Evolutionary conservation across 2,888 invertebrate species (phyloP).

Genomic region (Thera obeliscata): DNA sequence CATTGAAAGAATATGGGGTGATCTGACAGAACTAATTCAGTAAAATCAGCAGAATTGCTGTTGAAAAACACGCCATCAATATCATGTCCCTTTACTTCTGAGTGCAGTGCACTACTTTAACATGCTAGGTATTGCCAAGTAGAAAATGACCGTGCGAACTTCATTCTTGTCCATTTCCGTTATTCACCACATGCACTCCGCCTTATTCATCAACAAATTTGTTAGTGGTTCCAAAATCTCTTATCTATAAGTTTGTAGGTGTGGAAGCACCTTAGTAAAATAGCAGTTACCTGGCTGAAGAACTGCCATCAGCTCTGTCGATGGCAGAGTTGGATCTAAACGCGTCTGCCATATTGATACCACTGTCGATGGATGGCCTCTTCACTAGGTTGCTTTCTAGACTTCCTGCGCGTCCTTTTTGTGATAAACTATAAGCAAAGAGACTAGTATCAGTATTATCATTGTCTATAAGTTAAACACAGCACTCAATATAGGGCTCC

Average conservation of each 20-base stretch:
- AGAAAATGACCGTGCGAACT: background rate
- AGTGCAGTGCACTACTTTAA: background rate
- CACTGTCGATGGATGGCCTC: constrained; percentile 91
- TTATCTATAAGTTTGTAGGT: background rate
- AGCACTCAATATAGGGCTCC: too few relatives aligned
- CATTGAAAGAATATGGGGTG: too few relatives aligned
- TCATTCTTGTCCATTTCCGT: background rate
- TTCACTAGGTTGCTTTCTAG: constrained; percentile 86
- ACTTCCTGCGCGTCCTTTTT: constrained; percentile 75
- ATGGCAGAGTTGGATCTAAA: constrained; percentile 78
- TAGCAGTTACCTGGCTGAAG: constrained; percentile 70
- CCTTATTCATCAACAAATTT: background rate
- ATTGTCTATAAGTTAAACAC: too few relatives aligned
- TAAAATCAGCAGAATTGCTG: too few relatives aligned
- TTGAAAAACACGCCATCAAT: too few relatives aligned
- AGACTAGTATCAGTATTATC: background rate
- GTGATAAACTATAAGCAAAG: constrained; percentile 71
- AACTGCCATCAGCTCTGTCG: constrained; percentile 72
- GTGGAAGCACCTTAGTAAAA: background rate
- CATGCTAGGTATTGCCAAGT: background rate
- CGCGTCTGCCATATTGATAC: constrained; percentile 88
- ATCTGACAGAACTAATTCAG: too few relatives aligned
- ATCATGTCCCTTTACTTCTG: too few relatives aligned
- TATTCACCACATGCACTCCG: background rate
- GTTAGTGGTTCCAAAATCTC: background rate